A percentile compares a stretch with the other conserved stretches of the same genome.
phyloP scores from a whole-genome alignment of 2,888 invertebrate genomes.

The Drosophila testacea region DNA sequence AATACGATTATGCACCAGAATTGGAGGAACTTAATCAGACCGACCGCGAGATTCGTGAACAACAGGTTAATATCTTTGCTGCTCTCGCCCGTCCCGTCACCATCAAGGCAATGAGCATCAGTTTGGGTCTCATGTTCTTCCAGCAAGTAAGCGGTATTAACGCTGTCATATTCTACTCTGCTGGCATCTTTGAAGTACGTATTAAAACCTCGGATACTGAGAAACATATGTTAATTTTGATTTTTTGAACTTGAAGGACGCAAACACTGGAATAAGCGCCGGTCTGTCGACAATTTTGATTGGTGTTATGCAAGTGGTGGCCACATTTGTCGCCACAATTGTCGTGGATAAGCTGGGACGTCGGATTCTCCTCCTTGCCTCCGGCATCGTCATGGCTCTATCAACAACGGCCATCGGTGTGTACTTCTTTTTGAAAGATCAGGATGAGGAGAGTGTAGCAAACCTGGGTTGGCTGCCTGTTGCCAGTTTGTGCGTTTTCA shows the following conservation, averaged over 20 bases:
- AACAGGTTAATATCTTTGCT: conserved; percentile 86
- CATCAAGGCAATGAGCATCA: conserved; percentile 89
- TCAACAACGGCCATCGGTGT: conserved; percentile 90
- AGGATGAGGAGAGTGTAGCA: conserved; percentile 83
- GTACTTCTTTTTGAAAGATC: conserved; percentile 87
- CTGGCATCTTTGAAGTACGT: conserved; percentile 90
- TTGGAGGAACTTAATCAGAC: conserved; percentile 87
- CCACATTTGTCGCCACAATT: conserved; percentile 89
- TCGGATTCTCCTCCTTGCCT: conserved; percentile 90
- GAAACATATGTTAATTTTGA: neutral
- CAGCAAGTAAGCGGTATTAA: conserved; percentile 95
- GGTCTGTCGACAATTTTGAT: conserved; percentile 91
- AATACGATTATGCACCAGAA: conserved; percentile 89
- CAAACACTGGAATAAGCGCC: conserved; percentile 86
- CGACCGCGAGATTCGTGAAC: conserved; percentile 86
- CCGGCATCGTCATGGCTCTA: conserved; percentile 89
- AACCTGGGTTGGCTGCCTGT: conserved; percentile 91
- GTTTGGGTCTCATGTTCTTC: conserved; percentile 93
- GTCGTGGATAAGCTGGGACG: conserved; percentile 93
- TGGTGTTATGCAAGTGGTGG: conserved; percentile 91
- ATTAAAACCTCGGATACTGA: neutral
- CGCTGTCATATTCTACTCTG: conserved; percentile 92
- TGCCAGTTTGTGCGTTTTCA: conserved; percentile 90
- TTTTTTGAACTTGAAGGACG: conserved; percentile 65
- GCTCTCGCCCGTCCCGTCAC: conserved; percentile 88